Conservation (phyloP, 2,797 vertebrate genomes). For the Naso thynnoides region DNA sequence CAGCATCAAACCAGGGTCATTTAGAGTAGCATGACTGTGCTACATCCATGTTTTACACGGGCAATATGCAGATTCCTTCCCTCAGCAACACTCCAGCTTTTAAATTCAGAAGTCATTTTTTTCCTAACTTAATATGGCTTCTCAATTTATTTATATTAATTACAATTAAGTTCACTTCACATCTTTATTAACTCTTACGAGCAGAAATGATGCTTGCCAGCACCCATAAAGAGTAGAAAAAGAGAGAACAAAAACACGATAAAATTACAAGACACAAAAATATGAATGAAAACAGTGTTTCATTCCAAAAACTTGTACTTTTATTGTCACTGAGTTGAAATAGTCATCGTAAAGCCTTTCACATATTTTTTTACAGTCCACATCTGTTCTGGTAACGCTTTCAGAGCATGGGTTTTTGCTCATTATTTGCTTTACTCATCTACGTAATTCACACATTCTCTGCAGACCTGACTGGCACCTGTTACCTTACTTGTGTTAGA, state of each 20-base stretch:
- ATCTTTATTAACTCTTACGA: constrained; percentile 51
- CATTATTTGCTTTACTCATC: constrained; percentile 13
- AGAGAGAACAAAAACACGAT: not conserved
- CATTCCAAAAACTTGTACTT: constrained; percentile 19
- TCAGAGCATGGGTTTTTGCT: constrained; percentile 18
- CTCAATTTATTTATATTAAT: constrained; percentile 67
- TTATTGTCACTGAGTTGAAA: constrained; percentile 27
- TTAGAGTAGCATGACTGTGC: constrained; percentile 51
- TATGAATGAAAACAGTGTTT: constrained; percentile 20
- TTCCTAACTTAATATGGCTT: constrained; percentile 62
- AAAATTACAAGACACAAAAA: constrained; percentile 37
- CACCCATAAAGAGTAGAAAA: constrained; percentile 18
- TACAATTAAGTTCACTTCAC: constrained; percentile 49
- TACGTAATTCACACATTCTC: constrained; percentile 6
- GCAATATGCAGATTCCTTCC: constrained; percentile 49
- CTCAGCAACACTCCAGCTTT: constrained; percentile 47
- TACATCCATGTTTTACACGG: constrained; percentile 52
- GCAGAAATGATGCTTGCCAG: constrained; percentile 36
- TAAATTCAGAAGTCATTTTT: constrained; percentile 59
- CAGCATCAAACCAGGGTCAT: constrained; percentile 58
- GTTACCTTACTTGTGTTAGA: constrained; percentile 2
- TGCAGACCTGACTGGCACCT: constrained; percentile 20
- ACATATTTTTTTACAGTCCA: not conserved
- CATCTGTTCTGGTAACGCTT: constrained; percentile 9
- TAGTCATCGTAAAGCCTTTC: constrained; percentile 11